Conservation (phyloP, 2,797 vertebrate species). For the Setipinna tenuifilis region DNA sequence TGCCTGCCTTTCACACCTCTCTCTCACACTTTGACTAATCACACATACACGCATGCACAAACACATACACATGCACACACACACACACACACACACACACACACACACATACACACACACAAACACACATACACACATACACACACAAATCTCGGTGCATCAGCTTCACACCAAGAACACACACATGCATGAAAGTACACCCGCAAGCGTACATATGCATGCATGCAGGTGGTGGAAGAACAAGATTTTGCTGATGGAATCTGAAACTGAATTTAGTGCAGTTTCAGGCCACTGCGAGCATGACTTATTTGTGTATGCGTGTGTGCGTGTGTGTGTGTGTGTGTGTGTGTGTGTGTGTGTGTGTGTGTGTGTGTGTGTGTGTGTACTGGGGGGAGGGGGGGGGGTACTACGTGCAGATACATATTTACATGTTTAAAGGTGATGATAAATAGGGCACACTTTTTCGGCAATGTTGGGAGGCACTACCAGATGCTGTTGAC, state of each 20-base stretch:
- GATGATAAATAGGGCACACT: too few relatives aligned
- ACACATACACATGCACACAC: constrained; percentile 3
- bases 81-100: background rate
- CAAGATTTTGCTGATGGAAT: background rate
- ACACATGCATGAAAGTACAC: background rate
- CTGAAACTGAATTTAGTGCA: background rate
- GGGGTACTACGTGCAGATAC: too few relatives aligned
- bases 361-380: background rate
- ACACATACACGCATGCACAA: background rate
- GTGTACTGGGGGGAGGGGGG: background rate
- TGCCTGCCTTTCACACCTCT: background rate
- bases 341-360: background rate
- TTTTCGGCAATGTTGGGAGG: too few relatives aligned
- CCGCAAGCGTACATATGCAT: too few relatives aligned
- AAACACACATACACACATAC: background rate
- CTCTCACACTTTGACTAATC: background rate
- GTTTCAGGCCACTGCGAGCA: background rate
- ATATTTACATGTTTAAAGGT: too few relatives aligned
- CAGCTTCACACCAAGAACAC: background rate
- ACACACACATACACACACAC: background rate
- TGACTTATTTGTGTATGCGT: background rate
- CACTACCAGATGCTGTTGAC: too few relatives aligned
- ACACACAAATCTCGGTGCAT: background rate
- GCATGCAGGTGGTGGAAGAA: background rate
- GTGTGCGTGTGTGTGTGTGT: background rate